phyloP scores from a whole-genome alignment of 2,797 vertebrate species.

The Ciconia nigra region DNA sequence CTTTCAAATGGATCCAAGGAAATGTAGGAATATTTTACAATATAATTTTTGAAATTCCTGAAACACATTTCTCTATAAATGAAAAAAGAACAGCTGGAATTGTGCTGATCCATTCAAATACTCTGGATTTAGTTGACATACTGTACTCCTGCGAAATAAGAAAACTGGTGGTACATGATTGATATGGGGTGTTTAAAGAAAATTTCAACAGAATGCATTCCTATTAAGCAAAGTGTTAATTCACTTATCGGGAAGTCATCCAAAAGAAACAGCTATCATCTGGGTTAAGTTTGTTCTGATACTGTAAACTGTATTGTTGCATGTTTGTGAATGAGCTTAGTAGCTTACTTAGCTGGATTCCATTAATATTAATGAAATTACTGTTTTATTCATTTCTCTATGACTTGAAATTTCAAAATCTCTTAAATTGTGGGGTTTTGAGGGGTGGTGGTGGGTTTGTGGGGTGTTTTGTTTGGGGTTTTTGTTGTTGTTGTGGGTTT shows the following conservation, averaged over 20 bases:
- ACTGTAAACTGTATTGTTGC: not conserved
- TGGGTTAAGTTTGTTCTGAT: not conserved
- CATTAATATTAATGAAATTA: not conserved
- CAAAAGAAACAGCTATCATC: not conserved
- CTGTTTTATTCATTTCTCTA: not conserved
- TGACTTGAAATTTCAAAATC: not conserved
- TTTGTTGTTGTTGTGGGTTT: too few relatives aligned
- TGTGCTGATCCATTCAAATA: not conserved
- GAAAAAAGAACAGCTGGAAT: not conserved
- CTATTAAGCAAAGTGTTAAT: not conserved
- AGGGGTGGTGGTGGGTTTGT: not conserved
- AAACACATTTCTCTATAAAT: not conserved
- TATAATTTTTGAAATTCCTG: not conserved
- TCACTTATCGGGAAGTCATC: not conserved
- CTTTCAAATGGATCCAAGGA: not conserved
- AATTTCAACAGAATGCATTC: not conserved
- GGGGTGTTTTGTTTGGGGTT: accelerated
- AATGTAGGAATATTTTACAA: not conserved
- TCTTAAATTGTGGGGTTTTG: not conserved
- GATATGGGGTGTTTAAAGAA: not conserved
- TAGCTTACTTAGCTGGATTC: not conserved
- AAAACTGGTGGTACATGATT: not conserved
- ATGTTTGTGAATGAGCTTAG: not conserved
- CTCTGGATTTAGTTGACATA: not conserved
- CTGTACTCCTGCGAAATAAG: not conserved